A percentile compares a stretch with the other conserved stretches of the same genome.
phyloP scores from a whole-genome alignment of 2,888 invertebrate species.

The Bellardia pandia region DNA sequence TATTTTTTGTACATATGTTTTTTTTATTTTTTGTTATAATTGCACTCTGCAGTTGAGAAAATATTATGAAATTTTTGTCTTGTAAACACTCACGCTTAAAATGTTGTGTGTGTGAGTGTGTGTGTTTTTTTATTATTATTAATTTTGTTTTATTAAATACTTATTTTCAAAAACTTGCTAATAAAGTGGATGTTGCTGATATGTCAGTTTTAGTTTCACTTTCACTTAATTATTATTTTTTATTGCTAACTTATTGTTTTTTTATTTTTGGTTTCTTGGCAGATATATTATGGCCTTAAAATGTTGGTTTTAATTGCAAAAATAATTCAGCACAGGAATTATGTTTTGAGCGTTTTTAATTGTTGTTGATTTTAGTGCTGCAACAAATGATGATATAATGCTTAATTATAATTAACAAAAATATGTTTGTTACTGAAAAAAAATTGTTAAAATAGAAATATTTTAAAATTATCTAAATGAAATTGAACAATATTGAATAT shows the following conservation, averaged over 20 bases:
- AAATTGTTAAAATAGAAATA: not conserved
- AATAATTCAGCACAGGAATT: not conserved
- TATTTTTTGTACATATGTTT: constrained; percentile 7
- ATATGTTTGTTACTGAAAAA: too few relatives aligned
- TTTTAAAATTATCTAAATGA: too few relatives aligned
- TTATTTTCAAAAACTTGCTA: not conserved
- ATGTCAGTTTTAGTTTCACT: constrained; percentile 41
- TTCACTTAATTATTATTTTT: constrained; percentile 26
- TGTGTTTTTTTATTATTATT: not conserved
- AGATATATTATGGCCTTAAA: constrained; percentile 30
- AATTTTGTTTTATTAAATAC: not conserved
- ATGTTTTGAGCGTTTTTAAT: not conserved
- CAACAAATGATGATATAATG: too few relatives aligned
- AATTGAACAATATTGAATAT: too few relatives aligned
- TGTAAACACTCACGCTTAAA: constrained; percentile 17
- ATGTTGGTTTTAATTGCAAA: constrained; percentile 5
- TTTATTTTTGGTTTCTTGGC: not conserved
- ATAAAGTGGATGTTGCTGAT: constrained; percentile 26
- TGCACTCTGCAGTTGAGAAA: constrained; percentile 15
- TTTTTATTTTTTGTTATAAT: constrained; percentile 13
- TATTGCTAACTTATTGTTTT: not conserved
- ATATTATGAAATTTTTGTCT: constrained; percentile 6
- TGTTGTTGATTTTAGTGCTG: too few relatives aligned
- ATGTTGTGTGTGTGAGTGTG: constrained; percentile 6
- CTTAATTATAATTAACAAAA: too few relatives aligned